phyloP scores from a whole-genome alignment of 2,113 vertebrate genomes.

The Trochalopteron elliotii region DNA sequence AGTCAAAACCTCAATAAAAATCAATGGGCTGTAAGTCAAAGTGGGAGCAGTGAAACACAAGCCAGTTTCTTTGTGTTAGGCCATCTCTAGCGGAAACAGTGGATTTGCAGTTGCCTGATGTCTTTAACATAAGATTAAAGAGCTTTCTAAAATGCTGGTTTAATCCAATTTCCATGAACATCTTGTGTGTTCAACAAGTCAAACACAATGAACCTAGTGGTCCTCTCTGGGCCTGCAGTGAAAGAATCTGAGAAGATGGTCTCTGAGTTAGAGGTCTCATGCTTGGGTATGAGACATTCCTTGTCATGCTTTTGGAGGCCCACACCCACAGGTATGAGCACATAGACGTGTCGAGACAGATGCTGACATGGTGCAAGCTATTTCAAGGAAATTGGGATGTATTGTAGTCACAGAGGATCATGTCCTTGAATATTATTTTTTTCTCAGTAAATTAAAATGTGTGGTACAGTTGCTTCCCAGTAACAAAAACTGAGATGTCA shows the following conservation, averaged over 20 bases:
- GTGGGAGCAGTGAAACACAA: background rate
- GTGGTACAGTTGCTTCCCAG: background rate
- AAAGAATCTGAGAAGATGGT: background rate
- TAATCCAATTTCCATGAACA: conserved; percentile 60
- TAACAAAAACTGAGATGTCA: background rate
- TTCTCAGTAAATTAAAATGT: background rate
- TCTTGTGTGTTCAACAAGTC: conserved; percentile 52
- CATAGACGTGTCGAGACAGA: background rate
- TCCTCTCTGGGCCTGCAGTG: background rate
- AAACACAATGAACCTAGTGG: conserved; percentile 46
- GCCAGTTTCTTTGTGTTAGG: background rate
- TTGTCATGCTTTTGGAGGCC: background rate
- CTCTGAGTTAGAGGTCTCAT: background rate
- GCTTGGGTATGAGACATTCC: background rate
- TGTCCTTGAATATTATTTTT: background rate
- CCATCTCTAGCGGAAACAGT: background rate
- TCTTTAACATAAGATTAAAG: conserved; percentile 46
- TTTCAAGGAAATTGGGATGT: background rate
- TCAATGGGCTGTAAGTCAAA: background rate
- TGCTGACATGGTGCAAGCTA: background rate
- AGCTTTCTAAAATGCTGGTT: conserved; percentile 43
- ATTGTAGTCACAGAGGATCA: background rate
- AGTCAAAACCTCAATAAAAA: background rate
- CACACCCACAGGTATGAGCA: background rate
- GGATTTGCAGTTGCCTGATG: conserved; percentile 4